These are phyloP conservation scores for Imbricaverruca yamaguchii DNA, from an alignment of 2,888 invertebrate species.

Conservation along the genomic window DNA sequence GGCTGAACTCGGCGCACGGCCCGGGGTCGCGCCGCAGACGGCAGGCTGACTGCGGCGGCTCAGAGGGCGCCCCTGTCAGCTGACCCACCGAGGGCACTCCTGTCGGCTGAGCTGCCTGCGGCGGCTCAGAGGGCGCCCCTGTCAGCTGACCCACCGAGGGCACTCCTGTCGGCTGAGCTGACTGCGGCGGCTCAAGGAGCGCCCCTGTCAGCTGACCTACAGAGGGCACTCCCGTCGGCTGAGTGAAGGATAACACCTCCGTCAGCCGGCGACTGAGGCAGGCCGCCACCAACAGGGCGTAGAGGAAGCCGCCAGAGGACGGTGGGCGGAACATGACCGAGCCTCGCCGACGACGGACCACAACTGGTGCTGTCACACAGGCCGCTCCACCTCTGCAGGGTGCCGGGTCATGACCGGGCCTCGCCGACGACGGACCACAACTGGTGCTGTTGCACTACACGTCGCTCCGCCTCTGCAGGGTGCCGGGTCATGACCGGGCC, in stretches of 20 bases:
- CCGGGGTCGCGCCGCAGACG: conserved; percentile 55
- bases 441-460: neutral
- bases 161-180: neutral
- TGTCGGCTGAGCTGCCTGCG: neutral
- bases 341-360: neutral
- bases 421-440: neutral
- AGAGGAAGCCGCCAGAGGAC: neutral
- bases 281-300: neutral
- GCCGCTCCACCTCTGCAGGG: too few relatives aligned
- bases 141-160: too few relatives aligned
- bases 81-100: too few relatives aligned
- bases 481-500: neutral
- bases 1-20: conserved; percentile 68
- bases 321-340: too few relatives aligned
- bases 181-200: neutral
- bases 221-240: neutral
- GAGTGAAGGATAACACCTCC: neutral
- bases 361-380: too few relatives aligned
- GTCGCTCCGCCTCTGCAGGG: too few relatives aligned
- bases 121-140: neutral
- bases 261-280: too few relatives aligned
- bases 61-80: neutral
- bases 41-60: neutral
- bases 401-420: neutral
- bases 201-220: too few relatives aligned